Base-by-base conservation (phyloP, 2,797 vertebrate species). In the Eulemur rubriventer region DNA sequence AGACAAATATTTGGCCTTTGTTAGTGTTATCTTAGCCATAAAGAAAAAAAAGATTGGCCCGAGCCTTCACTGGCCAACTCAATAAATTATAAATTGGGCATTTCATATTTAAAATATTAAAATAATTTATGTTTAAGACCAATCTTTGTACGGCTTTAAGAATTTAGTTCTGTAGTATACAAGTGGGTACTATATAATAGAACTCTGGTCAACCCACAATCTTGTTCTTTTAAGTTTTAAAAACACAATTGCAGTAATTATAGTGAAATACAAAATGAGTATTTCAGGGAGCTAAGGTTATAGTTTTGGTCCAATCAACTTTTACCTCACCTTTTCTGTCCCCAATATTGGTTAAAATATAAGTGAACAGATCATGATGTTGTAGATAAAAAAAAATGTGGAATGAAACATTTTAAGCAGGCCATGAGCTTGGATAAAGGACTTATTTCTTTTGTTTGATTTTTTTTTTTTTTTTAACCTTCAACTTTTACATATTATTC, bases 271-370 rank as follows among this genome's bases (percentile, higher is more conserved):
- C 67, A 93, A 55, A 88, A 75, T 80, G 43, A 94, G 24, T 72
- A 48, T 90, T 94, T 92, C 93, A 93, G 30, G 63, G 16, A 90
- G 76, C 87, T 75, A 79, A 95, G 72, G 67, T 18, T 92, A 11
- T 97, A 67, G 83, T 98, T 97, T 96, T 75, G n/a, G 28, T 43
- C 52, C 84, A 70, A 16, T 91, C 80, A 46, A 85, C 43, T 80
- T 86, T 96, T 59, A 89, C 61, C 52, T 95, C 67, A 84, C 35
- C 17, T 41, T 96, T 78, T 91, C 73, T 96, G 30, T 96, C 13
- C 73, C 20, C 57, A 76, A 89, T 94, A 86, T 96, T 95, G 72
- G 24, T 93, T 67, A 92, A 95, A 96, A 96, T 96, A 86, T 81
- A 88, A 91, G 43, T 91, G 84, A 96, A 92, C 87, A 79, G 38